Conservation (phyloP, 2,888 invertebrate genomes). For the Parnassius apollo region DNA sequence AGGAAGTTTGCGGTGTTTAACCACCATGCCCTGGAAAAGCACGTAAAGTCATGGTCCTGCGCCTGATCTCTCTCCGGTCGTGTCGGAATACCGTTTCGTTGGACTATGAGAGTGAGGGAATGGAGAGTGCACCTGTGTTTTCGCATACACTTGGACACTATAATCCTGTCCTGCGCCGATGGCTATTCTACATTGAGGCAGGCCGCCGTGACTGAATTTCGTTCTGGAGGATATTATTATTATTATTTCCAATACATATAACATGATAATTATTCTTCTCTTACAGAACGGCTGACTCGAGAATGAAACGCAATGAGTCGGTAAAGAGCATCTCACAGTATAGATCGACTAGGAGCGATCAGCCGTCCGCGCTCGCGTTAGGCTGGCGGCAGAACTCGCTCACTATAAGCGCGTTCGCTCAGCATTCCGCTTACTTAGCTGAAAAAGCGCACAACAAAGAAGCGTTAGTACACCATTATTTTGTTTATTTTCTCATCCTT, state of each 20-base stretch:
- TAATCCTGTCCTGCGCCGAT: too few relatives aligned
- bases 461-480: constrained; percentile 42
- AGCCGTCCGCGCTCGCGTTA: constrained; percentile 40
- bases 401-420: constrained; percentile 60
- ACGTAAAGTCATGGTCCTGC: too few relatives aligned
- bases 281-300: constrained; percentile 62
- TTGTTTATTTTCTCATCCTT: neutral
- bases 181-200: too few relatives aligned
- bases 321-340: constrained; percentile 50
- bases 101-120: too few relatives aligned
- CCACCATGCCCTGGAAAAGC: too few relatives aligned
- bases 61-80: too few relatives aligned
- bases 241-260: neutral
- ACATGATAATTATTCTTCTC: neutral
- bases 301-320: constrained; percentile 76
- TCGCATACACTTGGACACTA: too few relatives aligned
- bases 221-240: too few relatives aligned
- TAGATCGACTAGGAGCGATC: constrained; percentile 39
- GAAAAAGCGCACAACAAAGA: constrained; percentile 53
- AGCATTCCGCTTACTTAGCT: constrained; percentile 52
- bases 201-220: too few relatives aligned
- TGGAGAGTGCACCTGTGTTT: too few relatives aligned
- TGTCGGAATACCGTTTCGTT: too few relatives aligned
- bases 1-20: too few relatives aligned
- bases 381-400: constrained; percentile 65